Conservation (phyloP, 2,113 vertebrate species). For the Rousettus leschenaultii region DNA sequence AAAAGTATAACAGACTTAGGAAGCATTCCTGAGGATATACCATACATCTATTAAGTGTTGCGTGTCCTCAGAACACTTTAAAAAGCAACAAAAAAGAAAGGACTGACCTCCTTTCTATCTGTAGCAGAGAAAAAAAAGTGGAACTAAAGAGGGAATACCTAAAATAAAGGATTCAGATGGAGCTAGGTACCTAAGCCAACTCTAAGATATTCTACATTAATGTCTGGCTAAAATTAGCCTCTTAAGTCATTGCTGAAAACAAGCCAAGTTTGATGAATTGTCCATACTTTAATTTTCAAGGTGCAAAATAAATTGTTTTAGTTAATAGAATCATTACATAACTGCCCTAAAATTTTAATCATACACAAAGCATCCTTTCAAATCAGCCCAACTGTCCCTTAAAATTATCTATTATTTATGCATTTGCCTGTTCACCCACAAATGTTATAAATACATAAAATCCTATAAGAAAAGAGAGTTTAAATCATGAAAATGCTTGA, state of each 20-base stretch:
- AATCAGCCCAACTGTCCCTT: slow-evolving; percentile 13
- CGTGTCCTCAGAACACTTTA: slow-evolving; percentile 1
- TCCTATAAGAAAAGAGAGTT: background rate
- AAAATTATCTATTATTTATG: slow-evolving; percentile 12
- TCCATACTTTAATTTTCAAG: slow-evolving; percentile 32
- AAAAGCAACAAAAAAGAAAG: background rate
- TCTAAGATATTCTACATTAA: background rate
- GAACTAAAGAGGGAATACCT: background rate
- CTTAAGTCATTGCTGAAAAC: background rate
- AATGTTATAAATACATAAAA: slow-evolving; percentile 21
- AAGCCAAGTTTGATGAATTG: background rate
- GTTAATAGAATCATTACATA: background rate
- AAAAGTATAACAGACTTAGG: background rate
- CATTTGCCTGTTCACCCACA: background rate
- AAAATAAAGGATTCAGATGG: background rate
- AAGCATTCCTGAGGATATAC: background rate
- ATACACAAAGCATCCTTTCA: slow-evolving; percentile 16
- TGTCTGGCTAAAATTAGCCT: background rate
- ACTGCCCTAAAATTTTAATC: slow-evolving; percentile 22
- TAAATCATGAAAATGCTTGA: slow-evolving; percentile 27
- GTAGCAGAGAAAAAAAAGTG: background rate
- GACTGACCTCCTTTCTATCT: background rate
- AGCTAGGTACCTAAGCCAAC: slow-evolving; percentile 1
- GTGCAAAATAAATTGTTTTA: slow-evolving; percentile 19
- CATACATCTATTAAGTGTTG: background rate